Conservation (phyloP, 2,888 invertebrate genomes). For the Mythimna pallens region DNA sequence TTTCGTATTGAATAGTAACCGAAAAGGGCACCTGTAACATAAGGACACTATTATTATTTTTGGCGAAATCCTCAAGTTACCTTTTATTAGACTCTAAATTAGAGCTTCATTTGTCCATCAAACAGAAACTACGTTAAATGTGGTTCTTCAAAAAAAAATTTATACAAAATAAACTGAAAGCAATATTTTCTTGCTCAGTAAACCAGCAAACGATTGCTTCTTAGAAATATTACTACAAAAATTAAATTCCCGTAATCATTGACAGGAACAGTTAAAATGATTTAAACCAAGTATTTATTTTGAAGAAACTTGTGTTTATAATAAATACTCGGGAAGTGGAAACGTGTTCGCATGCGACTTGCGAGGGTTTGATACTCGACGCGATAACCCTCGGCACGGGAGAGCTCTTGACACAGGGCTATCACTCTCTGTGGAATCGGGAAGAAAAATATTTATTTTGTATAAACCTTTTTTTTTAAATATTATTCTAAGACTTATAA, state of each 20-base stretch:
- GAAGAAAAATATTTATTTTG: background rate
- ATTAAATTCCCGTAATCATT: background rate
- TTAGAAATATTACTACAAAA: slow-evolving; percentile 6
- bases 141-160: background rate
- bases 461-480: too few species aligned
- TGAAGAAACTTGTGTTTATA: slow-evolving; percentile 56
- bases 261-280: slow-evolving; percentile 29
- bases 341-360: slow-evolving; percentile 69
- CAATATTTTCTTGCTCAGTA: background rate
- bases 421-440: slow-evolving; percentile 20
- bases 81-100: background rate
- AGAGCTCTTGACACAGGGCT: slow-evolving; percentile 76
- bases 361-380: slow-evolving; percentile 72
- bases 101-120: slow-evolving; percentile 2
- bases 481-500: too few species aligned
- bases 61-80: background rate
- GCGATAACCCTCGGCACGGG: slow-evolving; percentile 79
- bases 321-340: slow-evolving; percentile 56
- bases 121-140: background rate
- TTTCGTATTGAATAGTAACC: too few species aligned
- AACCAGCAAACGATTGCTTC: background rate
- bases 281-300: slow-evolving; percentile 50
- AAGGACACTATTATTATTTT: background rate
- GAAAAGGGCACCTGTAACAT: too few species aligned
- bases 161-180: background rate